Evolutionary conservation across 2,113 vertebrate genomes (phyloP).

Genomic region (Zootoca vivipara): DNA sequence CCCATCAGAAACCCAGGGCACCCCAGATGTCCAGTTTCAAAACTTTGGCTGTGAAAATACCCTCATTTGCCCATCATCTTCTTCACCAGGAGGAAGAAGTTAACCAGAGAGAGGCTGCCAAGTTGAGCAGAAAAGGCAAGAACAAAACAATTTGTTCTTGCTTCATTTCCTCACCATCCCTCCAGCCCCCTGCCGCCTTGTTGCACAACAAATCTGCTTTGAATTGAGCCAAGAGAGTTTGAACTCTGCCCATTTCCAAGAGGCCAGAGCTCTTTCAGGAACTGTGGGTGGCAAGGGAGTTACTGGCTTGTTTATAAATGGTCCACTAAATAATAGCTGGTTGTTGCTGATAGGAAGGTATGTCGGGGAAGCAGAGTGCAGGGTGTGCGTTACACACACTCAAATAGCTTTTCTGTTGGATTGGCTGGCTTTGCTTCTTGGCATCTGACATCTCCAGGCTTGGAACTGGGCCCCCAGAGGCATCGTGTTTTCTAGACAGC

Average conservation of each 20-base stretch:
- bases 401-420: conserved; percentile 30
- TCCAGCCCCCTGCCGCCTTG: background rate
- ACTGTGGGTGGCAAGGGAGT: background rate
- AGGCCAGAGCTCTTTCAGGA: background rate
- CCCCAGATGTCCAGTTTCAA: background rate
- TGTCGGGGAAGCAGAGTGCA: background rate
- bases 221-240: background rate
- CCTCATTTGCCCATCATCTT: background rate
- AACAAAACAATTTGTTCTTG: conserved; percentile 13
- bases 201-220: background rate
- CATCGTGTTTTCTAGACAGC: conserved; percentile 58
- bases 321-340: conserved; percentile 7
- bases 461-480: conserved; percentile 40
- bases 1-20: background rate
- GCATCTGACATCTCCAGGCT: conserved; percentile 18
- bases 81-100: background rate
- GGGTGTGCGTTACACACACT: background rate
- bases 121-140: background rate
- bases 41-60: background rate
- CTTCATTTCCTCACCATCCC: background rate
- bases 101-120: background rate
- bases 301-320: background rate
- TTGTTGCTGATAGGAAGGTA: conserved; percentile 14
- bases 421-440: conserved; percentile 57
- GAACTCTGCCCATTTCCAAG: background rate